phyloP scores from a whole-genome alignment of 2,113 vertebrate genomes.

The Anolis sagrei region DNA sequence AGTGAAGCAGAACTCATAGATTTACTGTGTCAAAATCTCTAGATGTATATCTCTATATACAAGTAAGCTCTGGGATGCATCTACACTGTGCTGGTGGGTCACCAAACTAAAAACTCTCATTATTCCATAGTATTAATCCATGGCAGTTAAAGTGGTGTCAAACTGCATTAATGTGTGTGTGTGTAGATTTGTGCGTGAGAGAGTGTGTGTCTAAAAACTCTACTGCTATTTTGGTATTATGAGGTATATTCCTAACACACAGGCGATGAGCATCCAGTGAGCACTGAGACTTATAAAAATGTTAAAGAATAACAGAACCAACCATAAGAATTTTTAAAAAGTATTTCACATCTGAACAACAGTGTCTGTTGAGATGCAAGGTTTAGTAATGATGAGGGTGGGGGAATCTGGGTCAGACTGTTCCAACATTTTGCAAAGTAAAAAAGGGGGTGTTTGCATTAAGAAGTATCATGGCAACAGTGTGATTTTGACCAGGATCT shows the following conservation, averaged over 20 bases:
- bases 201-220: too few relatives aligned
- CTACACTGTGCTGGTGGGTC: too few relatives aligned
- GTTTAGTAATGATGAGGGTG: background rate
- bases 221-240: too few relatives aligned
- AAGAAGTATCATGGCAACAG: background rate
- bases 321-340: background rate
- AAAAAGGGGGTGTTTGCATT: background rate
- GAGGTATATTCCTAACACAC: background rate
- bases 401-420: background rate
- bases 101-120: too few relatives aligned
- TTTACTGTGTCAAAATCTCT: too few relatives aligned
- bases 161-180: too few relatives aligned
- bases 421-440: background rate
- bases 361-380: background rate
- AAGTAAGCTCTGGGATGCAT: too few relatives aligned
- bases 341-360: background rate
- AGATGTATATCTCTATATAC: too few relatives aligned
- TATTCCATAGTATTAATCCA: too few relatives aligned
- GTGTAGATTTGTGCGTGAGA: too few relatives aligned
- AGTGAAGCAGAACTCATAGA: too few relatives aligned
- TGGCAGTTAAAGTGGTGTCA: too few relatives aligned
- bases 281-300: background rate
- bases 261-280: background rate
- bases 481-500: background rate
- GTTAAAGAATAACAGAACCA: background rate